These are phyloP conservation scores for Aulostomus chinensis DNA, from an alignment of 2,797 vertebrate species.

Conservation along the genomic window DNA sequence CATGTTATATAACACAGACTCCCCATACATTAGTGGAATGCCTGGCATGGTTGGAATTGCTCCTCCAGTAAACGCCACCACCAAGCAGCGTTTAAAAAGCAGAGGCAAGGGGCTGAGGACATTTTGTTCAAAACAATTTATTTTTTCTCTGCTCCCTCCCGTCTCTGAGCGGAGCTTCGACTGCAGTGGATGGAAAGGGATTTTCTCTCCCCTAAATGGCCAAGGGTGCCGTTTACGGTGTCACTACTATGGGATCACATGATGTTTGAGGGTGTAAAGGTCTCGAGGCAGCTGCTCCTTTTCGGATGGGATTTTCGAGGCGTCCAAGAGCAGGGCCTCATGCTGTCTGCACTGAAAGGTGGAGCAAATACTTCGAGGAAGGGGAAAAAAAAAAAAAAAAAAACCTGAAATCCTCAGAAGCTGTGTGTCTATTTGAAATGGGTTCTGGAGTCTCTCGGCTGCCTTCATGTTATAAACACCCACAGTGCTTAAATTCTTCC, in stretches of 20 bases:
- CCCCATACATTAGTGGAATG: constrained; percentile 54
- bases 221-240: constrained; percentile 70
- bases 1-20: constrained; percentile 33
- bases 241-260: constrained; percentile 76
- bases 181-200: constrained; percentile 68
- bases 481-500: constrained; percentile 76
- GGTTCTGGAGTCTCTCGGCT: constrained; percentile 73
- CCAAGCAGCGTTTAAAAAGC: constrained; percentile 39
- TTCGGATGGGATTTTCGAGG: constrained; percentile 74
- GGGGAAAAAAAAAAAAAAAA: constrained; percentile 7
- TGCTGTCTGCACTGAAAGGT: constrained; percentile 76
- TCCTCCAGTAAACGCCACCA: constrained; percentile 35
- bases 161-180: constrained; percentile 45
- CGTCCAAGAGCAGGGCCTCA: constrained; percentile 69
- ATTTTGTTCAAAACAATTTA: constrained; percentile 76
- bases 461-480: constrained; percentile 79
- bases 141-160: constrained; percentile 54
- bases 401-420: constrained; percentile 67
- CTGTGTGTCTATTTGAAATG: constrained; percentile 75
- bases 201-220: constrained; percentile 78
- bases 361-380: constrained; percentile 75
- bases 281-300: constrained; percentile 78
- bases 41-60: constrained; percentile 57
- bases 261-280: constrained; percentile 77
- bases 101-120: constrained; percentile 62